Evolutionary conservation across 2,113 vertebrate genomes (phyloP).

Genomic region (Cheirogaleus medius): DNA sequence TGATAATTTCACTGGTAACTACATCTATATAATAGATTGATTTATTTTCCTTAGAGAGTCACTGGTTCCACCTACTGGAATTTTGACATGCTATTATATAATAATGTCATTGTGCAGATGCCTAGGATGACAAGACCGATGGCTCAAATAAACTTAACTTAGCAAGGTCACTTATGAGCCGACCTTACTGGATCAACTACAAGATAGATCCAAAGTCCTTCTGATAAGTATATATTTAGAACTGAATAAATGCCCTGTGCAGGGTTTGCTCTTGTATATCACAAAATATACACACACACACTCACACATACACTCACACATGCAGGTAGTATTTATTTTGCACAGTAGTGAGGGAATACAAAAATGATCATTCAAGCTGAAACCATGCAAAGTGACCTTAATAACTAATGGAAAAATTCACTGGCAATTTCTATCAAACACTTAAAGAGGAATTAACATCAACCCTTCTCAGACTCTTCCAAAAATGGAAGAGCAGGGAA

Average conservation of each 20-base stretch:
- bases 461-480: not conserved
- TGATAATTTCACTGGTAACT: not conserved
- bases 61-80: not conserved
- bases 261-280: not conserved
- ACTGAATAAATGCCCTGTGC: not conserved
- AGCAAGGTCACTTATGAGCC: not conserved
- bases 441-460: not conserved
- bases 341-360: not conserved
- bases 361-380: not conserved
- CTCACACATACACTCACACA: not conserved
- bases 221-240: not conserved
- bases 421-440: not conserved
- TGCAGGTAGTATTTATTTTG: not conserved
- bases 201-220: not conserved
- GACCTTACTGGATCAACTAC: not conserved
- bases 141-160: not conserved
- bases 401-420: not conserved
- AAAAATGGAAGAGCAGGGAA: not conserved
- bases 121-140: not conserved
- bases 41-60: not conserved
- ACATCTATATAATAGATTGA: not conserved
- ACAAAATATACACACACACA: not conserved
- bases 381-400: not conserved
- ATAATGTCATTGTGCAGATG: not conserved
- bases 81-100: not conserved